Conservation (phyloP, 1,140 invertebrate genomes). For the Meteorus sp. region DNA sequence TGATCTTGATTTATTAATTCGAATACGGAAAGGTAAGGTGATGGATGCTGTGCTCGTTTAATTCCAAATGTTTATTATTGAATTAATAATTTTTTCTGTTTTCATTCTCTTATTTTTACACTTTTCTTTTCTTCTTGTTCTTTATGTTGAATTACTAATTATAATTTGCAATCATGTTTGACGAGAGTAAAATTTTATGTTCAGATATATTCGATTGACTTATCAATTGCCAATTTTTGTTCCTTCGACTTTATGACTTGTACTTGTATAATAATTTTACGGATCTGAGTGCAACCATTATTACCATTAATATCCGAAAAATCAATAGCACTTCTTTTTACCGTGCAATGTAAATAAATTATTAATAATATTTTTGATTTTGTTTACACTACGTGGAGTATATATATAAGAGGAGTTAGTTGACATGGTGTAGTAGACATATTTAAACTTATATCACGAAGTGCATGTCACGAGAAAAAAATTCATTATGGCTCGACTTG, state of each 20-base stretch:
- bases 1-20: conserved; percentile 8
- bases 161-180: neutral
- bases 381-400: neutral
- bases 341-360: conserved; percentile 14
- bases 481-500: too few relatives aligned
- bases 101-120: neutral
- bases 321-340: neutral
- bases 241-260: neutral
- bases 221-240: neutral
- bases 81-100: neutral
- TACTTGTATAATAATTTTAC: too few relatives aligned
- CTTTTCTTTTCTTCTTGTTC: neutral
- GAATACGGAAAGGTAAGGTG: conserved; percentile 2
- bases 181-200: neutral
- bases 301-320: neutral
- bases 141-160: neutral
- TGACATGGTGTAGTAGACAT: neutral
- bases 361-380: too few relatives aligned
- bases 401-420: neutral
- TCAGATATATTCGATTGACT: neutral
- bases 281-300: too few relatives aligned
- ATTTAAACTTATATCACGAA: too few relatives aligned
- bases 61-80: neutral
- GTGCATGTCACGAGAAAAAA: too few relatives aligned
- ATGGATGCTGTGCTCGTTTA: neutral